Base-by-base conservation (phyloP, 2,113 vertebrate species). In the Eonycteris spelaea region DNA sequence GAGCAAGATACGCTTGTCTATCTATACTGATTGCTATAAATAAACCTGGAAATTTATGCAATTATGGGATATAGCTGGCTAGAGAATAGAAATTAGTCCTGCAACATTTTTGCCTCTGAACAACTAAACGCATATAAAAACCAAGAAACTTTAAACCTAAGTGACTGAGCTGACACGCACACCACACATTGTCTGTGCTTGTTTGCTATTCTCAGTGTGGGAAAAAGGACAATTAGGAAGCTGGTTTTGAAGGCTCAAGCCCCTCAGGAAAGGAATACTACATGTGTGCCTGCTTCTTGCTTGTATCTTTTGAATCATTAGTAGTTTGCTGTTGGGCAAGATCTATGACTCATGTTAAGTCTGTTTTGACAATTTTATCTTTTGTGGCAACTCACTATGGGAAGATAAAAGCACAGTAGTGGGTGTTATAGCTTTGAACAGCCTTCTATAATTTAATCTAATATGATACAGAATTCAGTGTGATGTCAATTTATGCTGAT, bases 291-390 rank as follows among this genome's bases (percentile, higher is more conserved):
- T 84, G 6, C 15, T 86, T 95, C 70, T 79, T 68, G 63, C 84
- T 92, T 70, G 5, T 55, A 48, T 89, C 84, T 89, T 92, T 61
- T 77, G 48, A 63, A 35, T 61, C n/a, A 53, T 96, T 90, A 83
- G 40, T 43, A 82, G n/a, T 43, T 67, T 70, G 63, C 30, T 75
- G 13, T 92, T 93, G 77, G 67, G 55, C 48, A 90, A 97, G 93
- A 82, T 28, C 35, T 73, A 16, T 88, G 91, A 97, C 75, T 95
- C 87, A 75, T 59, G 22, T 40, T 40, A 35, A 93, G 65, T 86
- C 38, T 89, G 45, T 78, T 95, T 87, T 86, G 84, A 94, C 65
- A 95, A 30, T 74, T 94, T 51, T 74, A 80, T 57, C 48, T 92
- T 91, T 67, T 45, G 7, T 28, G 21, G 40, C 28, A 61, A 38